A percentile compares a stretch with the other conserved stretches of the same genome.
Conservation (phyloP, 2,113 vertebrate genomes). For the Ifrita kowaldi region DNA sequence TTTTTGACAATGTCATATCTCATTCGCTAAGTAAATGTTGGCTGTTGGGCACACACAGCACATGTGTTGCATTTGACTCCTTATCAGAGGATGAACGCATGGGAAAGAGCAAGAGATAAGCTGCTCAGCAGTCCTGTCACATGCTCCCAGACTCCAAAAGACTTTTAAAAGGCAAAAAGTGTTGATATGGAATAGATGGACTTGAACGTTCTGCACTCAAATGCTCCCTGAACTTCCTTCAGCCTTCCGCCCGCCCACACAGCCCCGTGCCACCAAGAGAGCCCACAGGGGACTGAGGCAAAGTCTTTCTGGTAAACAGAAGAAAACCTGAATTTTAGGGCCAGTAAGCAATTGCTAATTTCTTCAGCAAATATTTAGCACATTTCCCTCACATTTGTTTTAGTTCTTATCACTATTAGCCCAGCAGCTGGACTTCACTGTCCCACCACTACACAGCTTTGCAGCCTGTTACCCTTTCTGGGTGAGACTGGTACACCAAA, state of each 20-base stretch:
- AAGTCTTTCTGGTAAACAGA: neutral
- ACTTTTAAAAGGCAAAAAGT: conserved; percentile 44
- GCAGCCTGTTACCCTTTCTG: neutral
- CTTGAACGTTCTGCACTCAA: rapidly evolving
- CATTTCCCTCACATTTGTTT: neutral
- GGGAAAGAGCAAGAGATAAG: conserved; percentile 4
- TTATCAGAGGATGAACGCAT: conserved; percentile 37
- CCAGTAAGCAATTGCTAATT: neutral
- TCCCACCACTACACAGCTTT: neutral
- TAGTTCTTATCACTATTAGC: neutral
- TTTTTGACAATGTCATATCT: conserved; percentile 42
- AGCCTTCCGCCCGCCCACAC: rapidly evolving
- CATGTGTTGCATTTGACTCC: neutral
- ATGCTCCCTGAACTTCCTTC: neutral
- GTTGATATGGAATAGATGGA: neutral
- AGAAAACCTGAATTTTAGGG: neutral
- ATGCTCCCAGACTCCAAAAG: neutral
- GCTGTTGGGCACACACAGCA: conserved; percentile 16
- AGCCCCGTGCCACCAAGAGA: rapidly evolving
- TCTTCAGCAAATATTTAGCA: neutral
- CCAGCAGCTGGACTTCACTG: neutral
- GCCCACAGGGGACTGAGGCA: rapidly evolving
- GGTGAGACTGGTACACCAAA: neutral
- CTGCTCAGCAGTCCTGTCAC: conserved; percentile 22
- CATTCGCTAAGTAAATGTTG: conserved; percentile 24